Conservation (phyloP, 2,888 invertebrate genomes). For the Ctenicera cuprea region DNA sequence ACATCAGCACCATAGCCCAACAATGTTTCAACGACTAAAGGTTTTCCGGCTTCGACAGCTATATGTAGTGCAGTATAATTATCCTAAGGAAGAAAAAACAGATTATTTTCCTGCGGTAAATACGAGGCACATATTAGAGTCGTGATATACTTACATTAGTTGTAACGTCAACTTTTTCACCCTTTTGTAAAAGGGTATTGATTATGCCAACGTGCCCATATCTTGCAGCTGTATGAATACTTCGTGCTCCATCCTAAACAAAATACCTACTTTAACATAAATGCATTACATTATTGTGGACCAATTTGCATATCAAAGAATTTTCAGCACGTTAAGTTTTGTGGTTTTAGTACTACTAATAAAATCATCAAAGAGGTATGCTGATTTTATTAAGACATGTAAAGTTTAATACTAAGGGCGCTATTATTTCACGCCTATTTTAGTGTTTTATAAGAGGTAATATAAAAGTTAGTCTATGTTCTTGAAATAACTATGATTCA, state of each 20-base stretch:
- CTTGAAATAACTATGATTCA: slow-evolving; percentile 35
- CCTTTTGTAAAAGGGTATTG: slow-evolving; percentile 95
- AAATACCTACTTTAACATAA: slow-evolving; percentile 31
- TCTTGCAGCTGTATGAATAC: slow-evolving; percentile 97
- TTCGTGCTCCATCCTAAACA: slow-evolving; percentile 91
- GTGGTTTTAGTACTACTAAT: slow-evolving; percentile 3
- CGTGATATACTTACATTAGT: slow-evolving; percentile 85
- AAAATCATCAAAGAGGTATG: slow-evolving; percentile 12
- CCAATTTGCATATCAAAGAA: slow-evolving; percentile 53
- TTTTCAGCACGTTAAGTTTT: slow-evolving; percentile 7
- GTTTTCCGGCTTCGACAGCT: slow-evolving; percentile 95
- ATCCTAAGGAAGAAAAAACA: slow-evolving; percentile 78
- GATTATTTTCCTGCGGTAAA: slow-evolving; percentile 42
- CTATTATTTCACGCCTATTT: background rate
- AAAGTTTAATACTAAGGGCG: background rate
- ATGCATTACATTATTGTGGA: background rate
- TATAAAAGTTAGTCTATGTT: slow-evolving; percentile 6
- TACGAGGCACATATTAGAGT: slow-evolving; percentile 4
- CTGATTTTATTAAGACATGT: background rate
- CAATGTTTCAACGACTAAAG: slow-evolving; percentile 95
- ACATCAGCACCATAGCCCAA: slow-evolving; percentile 98
- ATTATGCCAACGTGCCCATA: slow-evolving; percentile 98
- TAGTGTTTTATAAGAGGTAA: slow-evolving; percentile 3
- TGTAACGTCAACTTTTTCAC: slow-evolving; percentile 96
- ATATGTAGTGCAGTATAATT: slow-evolving; percentile 98